Percentiles rank a stretch among this genome's conserved stretches.
phyloP scores from a whole-genome alignment of 2,888 invertebrate species.

The Lamproptera curius region DNA sequence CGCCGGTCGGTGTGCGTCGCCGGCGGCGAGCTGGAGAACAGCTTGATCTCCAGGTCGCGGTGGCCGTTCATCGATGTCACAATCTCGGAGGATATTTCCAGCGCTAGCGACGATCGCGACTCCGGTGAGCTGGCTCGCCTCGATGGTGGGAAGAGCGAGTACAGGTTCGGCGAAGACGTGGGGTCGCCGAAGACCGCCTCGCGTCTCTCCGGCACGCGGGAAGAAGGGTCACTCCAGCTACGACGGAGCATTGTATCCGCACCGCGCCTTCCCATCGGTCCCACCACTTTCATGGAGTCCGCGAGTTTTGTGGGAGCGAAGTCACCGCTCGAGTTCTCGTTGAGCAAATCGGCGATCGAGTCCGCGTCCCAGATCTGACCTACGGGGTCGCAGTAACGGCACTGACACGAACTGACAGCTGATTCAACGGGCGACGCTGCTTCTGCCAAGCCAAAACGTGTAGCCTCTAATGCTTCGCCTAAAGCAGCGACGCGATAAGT shows the following conservation, averaged over 20 bases:
- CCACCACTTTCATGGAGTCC: slow-evolving; percentile 73
- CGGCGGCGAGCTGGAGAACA: slow-evolving; percentile 82
- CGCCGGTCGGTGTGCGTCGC: slow-evolving; percentile 63
- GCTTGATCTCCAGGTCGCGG: slow-evolving; percentile 87
- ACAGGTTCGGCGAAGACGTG: slow-evolving; percentile 62
- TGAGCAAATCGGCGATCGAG: slow-evolving; percentile 72
- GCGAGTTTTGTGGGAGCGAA: slow-evolving; percentile 71
- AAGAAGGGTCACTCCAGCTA: slow-evolving; percentile 82
- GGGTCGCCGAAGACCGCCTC: slow-evolving; percentile 53
- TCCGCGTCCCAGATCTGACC: slow-evolving; percentile 87
- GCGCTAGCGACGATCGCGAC: slow-evolving; percentile 63
- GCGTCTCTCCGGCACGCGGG: slow-evolving; percentile 61
- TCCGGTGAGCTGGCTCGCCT: slow-evolving; percentile 62
- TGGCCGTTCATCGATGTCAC: slow-evolving; percentile 88
- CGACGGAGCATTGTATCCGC: slow-evolving; percentile 71
- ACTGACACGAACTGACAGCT: slow-evolving; percentile 80
- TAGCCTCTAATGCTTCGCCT: slow-evolving; percentile 73
- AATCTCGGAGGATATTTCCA: slow-evolving; percentile 87
- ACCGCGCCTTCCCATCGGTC: slow-evolving; percentile 58
- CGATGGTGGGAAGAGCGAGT: slow-evolving; percentile 67
- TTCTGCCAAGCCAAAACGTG: slow-evolving; percentile 63
- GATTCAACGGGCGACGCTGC: slow-evolving; percentile 68
- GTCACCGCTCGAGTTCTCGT: slow-evolving; percentile 69
- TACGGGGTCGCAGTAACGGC: slow-evolving; percentile 86
- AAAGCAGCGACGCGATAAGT: slow-evolving; percentile 72